Conservation (phyloP, 2,113 vertebrate species). For the Telmatochromis bifrenatus region DNA sequence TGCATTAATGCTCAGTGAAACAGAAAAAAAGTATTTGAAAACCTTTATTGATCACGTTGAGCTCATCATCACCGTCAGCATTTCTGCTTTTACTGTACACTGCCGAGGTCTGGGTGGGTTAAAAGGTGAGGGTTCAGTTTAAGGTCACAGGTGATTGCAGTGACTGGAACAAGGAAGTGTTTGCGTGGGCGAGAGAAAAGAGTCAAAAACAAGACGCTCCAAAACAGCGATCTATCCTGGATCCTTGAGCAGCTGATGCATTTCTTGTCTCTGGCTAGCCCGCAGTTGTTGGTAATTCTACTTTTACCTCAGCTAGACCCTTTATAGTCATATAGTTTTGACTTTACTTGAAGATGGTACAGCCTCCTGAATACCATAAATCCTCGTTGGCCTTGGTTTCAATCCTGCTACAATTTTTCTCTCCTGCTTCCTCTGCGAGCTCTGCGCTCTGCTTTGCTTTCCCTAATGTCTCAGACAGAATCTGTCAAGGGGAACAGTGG, state of each 20-base stretch:
- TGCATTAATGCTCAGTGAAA: not conserved
- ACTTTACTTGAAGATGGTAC: not conserved
- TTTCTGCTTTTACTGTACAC: not conserved
- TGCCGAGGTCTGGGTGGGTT: not conserved
- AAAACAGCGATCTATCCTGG: conserved; percentile 22
- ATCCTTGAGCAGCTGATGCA: conserved; percentile 33
- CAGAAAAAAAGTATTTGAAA: not conserved
- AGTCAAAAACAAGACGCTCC: conserved; percentile 31
- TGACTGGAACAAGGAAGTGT: not conserved
- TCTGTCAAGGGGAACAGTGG: conserved; percentile 1
- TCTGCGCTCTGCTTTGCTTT: not conserved
- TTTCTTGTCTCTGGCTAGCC: not conserved
- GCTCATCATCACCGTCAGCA: not conserved
- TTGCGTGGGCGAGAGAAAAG: not conserved
- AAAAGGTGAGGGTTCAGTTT: not conserved
- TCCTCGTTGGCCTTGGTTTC: not conserved
- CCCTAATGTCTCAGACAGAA: conserved; percentile 14
- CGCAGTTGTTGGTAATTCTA: not conserved
- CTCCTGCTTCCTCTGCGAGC: not conserved
- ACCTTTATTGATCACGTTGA: not conserved
- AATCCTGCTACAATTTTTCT: not conserved
- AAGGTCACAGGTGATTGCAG: not conserved
- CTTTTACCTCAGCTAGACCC: not conserved
- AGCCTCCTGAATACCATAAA: not conserved
- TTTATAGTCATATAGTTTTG: not conserved